Evolutionary conservation across 1,140 invertebrate genomes (phyloP).

Genomic region (Drosophila kurseongensis): DNA sequence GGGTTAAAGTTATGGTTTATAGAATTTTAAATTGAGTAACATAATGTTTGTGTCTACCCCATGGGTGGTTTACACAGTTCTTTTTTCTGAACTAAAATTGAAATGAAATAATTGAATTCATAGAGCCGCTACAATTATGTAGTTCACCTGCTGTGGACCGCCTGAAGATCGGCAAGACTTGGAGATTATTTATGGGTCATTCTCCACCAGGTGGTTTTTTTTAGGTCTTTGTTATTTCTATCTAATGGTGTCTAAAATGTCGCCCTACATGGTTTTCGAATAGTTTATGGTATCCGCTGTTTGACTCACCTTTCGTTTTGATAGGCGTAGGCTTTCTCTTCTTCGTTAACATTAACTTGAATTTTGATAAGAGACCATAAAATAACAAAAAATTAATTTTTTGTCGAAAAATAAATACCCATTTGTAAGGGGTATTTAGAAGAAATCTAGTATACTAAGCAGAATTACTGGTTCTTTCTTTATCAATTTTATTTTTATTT

Average conservation of each 20-base stretch:
- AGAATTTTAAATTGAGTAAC: too few relatives aligned
- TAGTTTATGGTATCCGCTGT: constrained; percentile 55
- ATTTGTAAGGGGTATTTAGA: too few relatives aligned
- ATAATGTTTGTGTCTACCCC: not conserved
- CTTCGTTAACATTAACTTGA: not conserved
- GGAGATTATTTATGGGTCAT: constrained; percentile 32
- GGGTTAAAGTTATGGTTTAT: too few relatives aligned
- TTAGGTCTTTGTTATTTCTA: constrained; percentile 21
- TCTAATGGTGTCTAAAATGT: constrained; percentile 24
- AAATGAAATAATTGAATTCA: constrained; percentile 43
- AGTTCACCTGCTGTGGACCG: constrained; percentile 32
- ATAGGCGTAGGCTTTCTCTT: constrained; percentile 17
- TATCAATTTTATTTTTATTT: too few relatives aligned
- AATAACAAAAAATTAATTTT: not conserved
- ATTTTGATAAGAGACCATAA: constrained; percentile 3
- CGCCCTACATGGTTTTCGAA: constrained; percentile 7
- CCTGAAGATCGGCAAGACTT: constrained; percentile 25
- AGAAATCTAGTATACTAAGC: too few relatives aligned
- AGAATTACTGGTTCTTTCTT: too few relatives aligned
- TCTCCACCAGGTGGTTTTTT: constrained; percentile 10
- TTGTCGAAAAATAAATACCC: not conserved
- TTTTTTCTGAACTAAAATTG: constrained; percentile 24
- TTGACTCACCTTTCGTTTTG: constrained; percentile 43
- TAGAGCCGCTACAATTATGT: constrained; percentile 18
- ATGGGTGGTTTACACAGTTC: not conserved